A percentile compares a stretch with the other conserved stretches of the same genome.
phyloP scores from a whole-genome alignment of 2,113 vertebrate genomes.

The Tragelaphus imberbis region DNA sequence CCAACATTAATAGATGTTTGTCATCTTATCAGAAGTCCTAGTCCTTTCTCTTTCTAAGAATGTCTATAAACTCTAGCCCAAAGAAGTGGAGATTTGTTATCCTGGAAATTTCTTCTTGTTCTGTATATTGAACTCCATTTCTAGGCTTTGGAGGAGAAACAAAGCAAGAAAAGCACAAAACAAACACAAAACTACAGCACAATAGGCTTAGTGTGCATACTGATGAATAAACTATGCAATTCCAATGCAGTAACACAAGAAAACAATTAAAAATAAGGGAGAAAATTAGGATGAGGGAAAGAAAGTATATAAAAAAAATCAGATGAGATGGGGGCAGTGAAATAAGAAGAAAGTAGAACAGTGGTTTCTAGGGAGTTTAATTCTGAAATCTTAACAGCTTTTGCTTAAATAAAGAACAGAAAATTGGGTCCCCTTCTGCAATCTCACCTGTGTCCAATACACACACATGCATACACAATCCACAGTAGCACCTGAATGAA shows the following conservation, averaged over 20 bases:
- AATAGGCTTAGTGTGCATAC: background rate
- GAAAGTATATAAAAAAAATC: background rate
- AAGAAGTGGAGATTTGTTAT: background rate
- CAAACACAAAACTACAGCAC: background rate
- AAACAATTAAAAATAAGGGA: background rate
- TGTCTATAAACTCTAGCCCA: background rate
- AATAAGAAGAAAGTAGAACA: background rate
- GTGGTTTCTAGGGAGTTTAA: background rate
- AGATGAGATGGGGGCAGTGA: background rate
- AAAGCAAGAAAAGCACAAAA: background rate
- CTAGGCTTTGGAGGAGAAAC: background rate
- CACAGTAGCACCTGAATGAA: too few species aligned
- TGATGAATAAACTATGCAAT: background rate
- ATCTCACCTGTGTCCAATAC: fast-evolving
- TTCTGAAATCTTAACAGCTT: background rate
- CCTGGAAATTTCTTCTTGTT: background rate
- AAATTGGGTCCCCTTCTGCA: background rate
- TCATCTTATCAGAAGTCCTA: background rate
- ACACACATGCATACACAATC: background rate
- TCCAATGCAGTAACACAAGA: background rate
- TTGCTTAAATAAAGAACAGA: background rate
- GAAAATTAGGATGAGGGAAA: background rate
- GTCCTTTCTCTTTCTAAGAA: background rate
- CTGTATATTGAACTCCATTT: background rate
- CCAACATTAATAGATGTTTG: background rate